Evolutionary conservation across 2,113 vertebrate species (phyloP), one percentile per base, ranked within the genome.

Genomic region (Spilogale gracilis): DNA sequence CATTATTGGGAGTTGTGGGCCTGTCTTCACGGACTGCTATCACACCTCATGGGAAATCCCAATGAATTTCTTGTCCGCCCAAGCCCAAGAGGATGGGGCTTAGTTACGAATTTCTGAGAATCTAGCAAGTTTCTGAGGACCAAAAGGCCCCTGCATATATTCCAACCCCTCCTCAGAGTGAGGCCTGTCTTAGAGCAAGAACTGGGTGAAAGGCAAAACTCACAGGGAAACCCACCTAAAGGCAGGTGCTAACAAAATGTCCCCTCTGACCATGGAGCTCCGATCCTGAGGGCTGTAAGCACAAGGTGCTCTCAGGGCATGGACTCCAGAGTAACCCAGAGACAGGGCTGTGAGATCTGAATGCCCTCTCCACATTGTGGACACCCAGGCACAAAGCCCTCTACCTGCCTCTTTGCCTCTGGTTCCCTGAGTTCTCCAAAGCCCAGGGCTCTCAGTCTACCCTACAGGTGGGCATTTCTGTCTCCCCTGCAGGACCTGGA

Each of bases 101-200:
- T n/a, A 2, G 12, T 63, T 63, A 4, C 74, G 94, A 92, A 92
- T 86, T 87, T 89, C 45, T 79, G 56, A 90, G 69, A 50, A 81
- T 21, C 21, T 18, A 63, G 32, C 21, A 54, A 1, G 52, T 89
- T 81, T 88, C 63, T 67, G 25, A 80, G 61, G 52, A 25, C n/a
- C 80, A 8, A n/a, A 58, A 30, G 27, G 16, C 9, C 13, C 45
- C 38, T 76, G 25, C 4, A 3, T 60, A 7, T 14, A 14, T 38
- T 50, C 61, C 54, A 79, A 30, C 50, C 81, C 90, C 79, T 69
- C 38, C 0, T n/a, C 20, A 9, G 27, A 65, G 82, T 23, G 54
- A 58, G 67, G 74, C 32, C 4, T 30, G 25, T 23, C 18, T 88
- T 61, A 48, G 4, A 54, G 50, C 14, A 30, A 14, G 52, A 25